These are phyloP conservation scores for Drosophila nigritarsus DNA, from an alignment of 2,888 invertebrate species.

Conservation along the genomic window DNA sequence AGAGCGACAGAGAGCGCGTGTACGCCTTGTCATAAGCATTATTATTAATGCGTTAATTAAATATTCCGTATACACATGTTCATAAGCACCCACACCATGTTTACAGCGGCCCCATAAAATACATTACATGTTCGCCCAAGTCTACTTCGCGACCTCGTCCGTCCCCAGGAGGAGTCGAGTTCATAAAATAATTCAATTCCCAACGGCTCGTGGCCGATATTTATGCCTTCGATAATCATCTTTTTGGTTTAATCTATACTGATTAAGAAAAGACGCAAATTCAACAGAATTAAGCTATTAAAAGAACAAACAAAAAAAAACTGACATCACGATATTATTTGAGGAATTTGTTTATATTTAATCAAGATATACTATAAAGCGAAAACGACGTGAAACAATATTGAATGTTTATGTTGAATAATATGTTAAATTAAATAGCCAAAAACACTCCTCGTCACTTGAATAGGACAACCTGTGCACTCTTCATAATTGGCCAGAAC, in stretches of 20 bases:
- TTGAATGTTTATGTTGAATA: background rate
- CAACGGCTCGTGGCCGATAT: conserved; percentile 10
- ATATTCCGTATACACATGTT: conserved; percentile 65
- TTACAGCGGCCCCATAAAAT: conserved; percentile 39
- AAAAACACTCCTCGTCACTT: background rate
- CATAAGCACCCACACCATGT: conserved; percentile 51
- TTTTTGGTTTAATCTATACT: conserved; percentile 3
- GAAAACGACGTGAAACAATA: background rate
- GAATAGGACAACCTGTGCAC: background rate
- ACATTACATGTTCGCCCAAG: conserved; percentile 11
- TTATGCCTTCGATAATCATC: conserved; percentile 12
- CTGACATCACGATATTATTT: background rate
- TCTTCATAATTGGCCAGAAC: background rate
- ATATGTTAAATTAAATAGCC: background rate
- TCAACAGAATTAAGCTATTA: background rate
- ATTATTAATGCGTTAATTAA: conserved; percentile 72
- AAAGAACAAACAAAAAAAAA: background rate
- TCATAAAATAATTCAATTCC: conserved; percentile 53
- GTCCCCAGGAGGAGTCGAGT: conserved; percentile 16
- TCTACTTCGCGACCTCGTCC: conserved; percentile 1
- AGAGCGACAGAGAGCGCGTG: background rate
- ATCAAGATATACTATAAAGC: background rate
- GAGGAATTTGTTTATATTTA: background rate
- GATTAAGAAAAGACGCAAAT: background rate
- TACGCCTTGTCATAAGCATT: conserved; percentile 40